Evolutionary conservation across 2,113 vertebrate species (phyloP), one percentile per base, ranked within the genome.

Genomic region (Tamias sibiricus): DNA sequence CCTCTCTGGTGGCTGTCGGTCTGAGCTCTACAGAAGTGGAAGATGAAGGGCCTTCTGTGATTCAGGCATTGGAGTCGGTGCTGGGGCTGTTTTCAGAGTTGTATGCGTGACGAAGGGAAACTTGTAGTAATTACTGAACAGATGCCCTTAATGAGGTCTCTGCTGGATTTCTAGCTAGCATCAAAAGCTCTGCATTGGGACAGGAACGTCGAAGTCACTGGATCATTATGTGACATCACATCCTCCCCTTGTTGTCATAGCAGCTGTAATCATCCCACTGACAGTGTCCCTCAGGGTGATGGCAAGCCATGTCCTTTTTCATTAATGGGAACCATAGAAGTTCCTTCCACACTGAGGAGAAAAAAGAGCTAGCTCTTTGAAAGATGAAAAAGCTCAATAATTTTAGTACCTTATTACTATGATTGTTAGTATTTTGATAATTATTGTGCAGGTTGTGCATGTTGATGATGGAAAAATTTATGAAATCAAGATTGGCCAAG

Each of bases 61-160:
- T 79, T 86, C 88, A 77, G 47, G 19, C 92, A 17, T 59, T 47
- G 68, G 66, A 92, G 40, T 79, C 90, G 7, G 28, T 0, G 4
- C 57, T 72, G 69, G 0, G 57, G 66, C 93, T 98, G 86, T 96
- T 81, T 96, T 84, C 79, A 75, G 96, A 89, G 83, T 64, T 96
- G 94, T 82, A 93, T 94, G 84, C 0, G 4, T 92, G 96, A 86
- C 59, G 94, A 54, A 44, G 94, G 96, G 94, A 97, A 98, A 98
- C 98, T 94, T 98, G 93, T 80, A 95, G 96, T 98, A 97, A 98
- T 99, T 99, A 98, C 96, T 9, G 91, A 98, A 96, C 97, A 98
- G 98, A 97, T 97, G 91, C 94, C 93, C 54, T 97, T 99, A 99
- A 99, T 98, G 98, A 99, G 98, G 93, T 98, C 98, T 98, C 98